Evolutionary conservation across 2,113 vertebrate genomes (phyloP).

Genomic region (Lipophrys pholis): DNA sequence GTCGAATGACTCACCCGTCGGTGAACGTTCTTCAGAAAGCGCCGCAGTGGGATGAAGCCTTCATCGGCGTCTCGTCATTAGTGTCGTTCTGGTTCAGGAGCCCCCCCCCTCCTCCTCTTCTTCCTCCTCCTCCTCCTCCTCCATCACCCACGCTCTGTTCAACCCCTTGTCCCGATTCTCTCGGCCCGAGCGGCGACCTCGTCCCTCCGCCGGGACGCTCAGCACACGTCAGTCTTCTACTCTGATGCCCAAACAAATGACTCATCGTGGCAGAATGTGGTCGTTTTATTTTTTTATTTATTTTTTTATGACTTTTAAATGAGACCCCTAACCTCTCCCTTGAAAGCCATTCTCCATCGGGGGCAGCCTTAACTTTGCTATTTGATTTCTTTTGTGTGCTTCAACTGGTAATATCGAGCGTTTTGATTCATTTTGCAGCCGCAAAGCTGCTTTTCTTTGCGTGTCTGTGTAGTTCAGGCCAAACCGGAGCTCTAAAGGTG

Average conservation of each 20-base stretch:
- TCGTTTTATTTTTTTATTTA: neutral
- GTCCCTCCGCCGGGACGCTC: constrained; percentile 50
- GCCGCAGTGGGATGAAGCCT: constrained; percentile 62
- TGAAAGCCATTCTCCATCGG: constrained; percentile 42
- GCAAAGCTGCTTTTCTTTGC: neutral
- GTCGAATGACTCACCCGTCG: constrained; percentile 55
- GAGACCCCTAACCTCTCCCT: constrained; percentile 51
- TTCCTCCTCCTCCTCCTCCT: neutral
- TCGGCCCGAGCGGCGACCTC: constrained; percentile 50
- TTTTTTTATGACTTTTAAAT: constrained; percentile 33
- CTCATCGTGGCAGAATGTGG: constrained; percentile 48
- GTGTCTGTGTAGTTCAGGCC: too few relatives aligned
- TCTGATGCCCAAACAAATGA: constrained; percentile 59
- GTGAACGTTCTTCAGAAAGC: constrained; percentile 62
- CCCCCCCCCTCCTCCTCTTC: constrained; percentile 35
- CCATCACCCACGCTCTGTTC: constrained; percentile 50
- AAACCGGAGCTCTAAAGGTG: too few relatives aligned
- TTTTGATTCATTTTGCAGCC: too few relatives aligned
- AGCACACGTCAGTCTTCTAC: constrained; percentile 49
- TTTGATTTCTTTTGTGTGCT: neutral
- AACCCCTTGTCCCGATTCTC: constrained; percentile 61
- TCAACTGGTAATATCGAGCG: too few relatives aligned
- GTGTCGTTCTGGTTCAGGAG: too few relatives aligned
- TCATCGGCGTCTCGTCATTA: too few relatives aligned
- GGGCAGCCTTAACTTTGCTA: neutral